Base-by-base conservation (phyloP, 2,113 vertebrate species). In the Poeciliopsis occidentalis region DNA sequence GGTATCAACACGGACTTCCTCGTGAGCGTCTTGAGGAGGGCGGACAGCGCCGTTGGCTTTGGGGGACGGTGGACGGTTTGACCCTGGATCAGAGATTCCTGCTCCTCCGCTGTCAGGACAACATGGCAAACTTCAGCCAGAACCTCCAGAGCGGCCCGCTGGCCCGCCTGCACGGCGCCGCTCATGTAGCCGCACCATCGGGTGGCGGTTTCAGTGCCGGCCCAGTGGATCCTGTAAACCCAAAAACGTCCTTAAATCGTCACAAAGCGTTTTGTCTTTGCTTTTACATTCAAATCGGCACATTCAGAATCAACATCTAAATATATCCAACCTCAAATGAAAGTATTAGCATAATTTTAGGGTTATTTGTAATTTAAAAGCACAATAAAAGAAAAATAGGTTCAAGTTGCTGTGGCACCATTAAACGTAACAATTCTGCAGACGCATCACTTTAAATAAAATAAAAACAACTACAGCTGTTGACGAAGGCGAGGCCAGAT, bases 151-250 rank as follows among this genome's bases (percentile, higher is more conserved):
- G 94, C 92, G 3, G 90, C 93, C 70, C 94, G 85, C 32, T 91
- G 88, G 22, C 94, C 94, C 0, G 94, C 69, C 79, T 95, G 93
- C 60, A 95, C 71, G 0, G 94, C 94, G 3, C 94, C 94, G 6
- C 87, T 90, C 88, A 95, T 90, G 81, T 94, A 95, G 1, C 94
- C 94, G 15, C 94, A 94, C 94, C 94, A 95, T 47, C 77, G 80
- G 17, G 92, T 94, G 39, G 93, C 94, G 1, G 94, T 95, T 75
- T 95, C 94, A 0, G 93, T 94, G 51, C 94, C 94, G 4, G 92
- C 93, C 93, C 93, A 95, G 32, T 92, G 84, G 66, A 95, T 91
- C 89, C 94, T 95, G 81, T 5, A 71, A 76, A 80, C 37, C 11
- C 72, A 70, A 22, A 29, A n/a, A 57, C 34, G 10, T 11, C 34